Evolutionary conservation across 2,888 invertebrate species (phyloP).

Genomic region (Ichneumoninae sp.): DNA sequence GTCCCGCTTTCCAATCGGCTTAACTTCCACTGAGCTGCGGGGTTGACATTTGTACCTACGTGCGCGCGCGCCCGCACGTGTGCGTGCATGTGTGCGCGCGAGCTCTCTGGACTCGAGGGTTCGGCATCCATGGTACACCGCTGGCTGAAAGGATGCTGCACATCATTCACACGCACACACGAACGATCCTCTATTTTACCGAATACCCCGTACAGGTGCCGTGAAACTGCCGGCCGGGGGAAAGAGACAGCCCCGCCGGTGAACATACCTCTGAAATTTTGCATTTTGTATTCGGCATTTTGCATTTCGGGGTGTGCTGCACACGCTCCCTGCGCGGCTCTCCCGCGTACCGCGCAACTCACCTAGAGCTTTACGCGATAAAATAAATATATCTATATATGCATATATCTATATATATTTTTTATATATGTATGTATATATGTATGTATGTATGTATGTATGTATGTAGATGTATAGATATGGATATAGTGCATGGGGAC

Average conservation of each 20-base stretch:
- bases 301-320: slow-evolving; percentile 74
- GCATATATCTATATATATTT: too few species aligned
- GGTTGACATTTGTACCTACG: neutral
- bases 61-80: neutral
- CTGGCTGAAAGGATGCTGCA: slow-evolving; percentile 50
- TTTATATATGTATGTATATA: too few species aligned
- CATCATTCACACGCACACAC: slow-evolving; percentile 44
- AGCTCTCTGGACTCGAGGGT: slow-evolving; percentile 6
- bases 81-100: neutral
- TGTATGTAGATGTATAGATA: slow-evolving; percentile 20
- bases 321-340: slow-evolving; percentile 55
- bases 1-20: slow-evolving; percentile 77
- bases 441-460: too few species aligned
- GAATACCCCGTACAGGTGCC: neutral
- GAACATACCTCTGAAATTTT: slow-evolving; percentile 58
- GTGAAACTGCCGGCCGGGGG: slow-evolving; percentile 3
- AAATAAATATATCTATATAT: too few species aligned
- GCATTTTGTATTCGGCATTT: slow-evolving; percentile 78
- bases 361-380: neutral
- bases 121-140: neutral
- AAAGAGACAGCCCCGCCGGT: slow-evolving; percentile 49
- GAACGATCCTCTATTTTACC: neutral
- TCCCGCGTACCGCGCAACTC: neutral
- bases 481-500: neutral
- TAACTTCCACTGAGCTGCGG: slow-evolving; percentile 64